phyloP scores from a whole-genome alignment of 1,140 invertebrate species.

The Drosophila melanogaster region Release_6_plus_ISO1_MT NT_033779.5:15856001-15856500 shows the following conservation, averaged over 20 bases:
- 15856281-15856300: no score
- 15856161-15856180: constrained; percentile 90
- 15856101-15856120: constrained; percentile 87
- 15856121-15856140: constrained; percentile 87
- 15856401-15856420: background rate
- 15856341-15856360: constrained; percentile 1
- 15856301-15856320: constrained; percentile 7
- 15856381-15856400: background rate
- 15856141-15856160: constrained; percentile 86
- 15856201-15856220: constrained; percentile 88
- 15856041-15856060: constrained; percentile 89
- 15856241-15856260: constrained; percentile 88
- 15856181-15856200: constrained; percentile 90
- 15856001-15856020: constrained; percentile 88
- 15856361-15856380: background rate
- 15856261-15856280: constrained; percentile 9
- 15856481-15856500: no score
- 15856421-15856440: constrained; percentile 1
- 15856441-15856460: no score
- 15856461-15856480: no score
- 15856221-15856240: constrained; percentile 88
- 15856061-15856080: constrained; percentile 89
- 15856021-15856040: constrained; percentile 90
- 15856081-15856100: constrained; percentile 88
- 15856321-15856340: background rate